phyloP scores from a whole-genome alignment of 2,113 vertebrate genomes.

The Vidua chalybeata region DNA sequence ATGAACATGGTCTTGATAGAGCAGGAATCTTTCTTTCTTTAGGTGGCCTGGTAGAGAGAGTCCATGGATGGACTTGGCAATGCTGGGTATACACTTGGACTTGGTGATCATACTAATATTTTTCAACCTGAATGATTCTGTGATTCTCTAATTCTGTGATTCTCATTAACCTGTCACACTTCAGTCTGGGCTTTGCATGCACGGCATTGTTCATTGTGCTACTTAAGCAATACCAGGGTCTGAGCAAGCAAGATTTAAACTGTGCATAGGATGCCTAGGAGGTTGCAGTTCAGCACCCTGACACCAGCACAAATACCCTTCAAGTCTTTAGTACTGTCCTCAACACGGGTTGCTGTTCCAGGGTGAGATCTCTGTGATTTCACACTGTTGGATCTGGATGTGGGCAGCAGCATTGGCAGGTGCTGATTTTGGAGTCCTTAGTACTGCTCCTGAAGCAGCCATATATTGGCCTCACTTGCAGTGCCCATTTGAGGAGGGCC shows the following conservation, averaged over 20 bases:
- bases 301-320: neutral
- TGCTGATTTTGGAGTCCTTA: neutral
- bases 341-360: neutral
- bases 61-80: neutral
- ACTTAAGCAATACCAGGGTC: neutral
- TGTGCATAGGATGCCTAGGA: neutral
- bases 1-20: neutral
- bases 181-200: neutral
- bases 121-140: neutral
- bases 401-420: neutral
- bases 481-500: accelerated
- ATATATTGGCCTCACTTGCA: neutral
- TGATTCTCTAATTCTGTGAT: neutral
- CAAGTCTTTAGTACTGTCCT: neutral
- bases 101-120: neutral
- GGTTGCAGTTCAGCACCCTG: neutral
- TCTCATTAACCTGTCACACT: neutral
- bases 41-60: neutral
- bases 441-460: neutral
- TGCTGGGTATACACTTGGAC: neutral
- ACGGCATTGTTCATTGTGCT: neutral
- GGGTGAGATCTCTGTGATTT: neutral
- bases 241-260: neutral
- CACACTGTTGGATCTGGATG: neutral
- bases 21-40: neutral